Conservation (phyloP, 2,113 vertebrate species). For the Pluvialis apricaria region DNA sequence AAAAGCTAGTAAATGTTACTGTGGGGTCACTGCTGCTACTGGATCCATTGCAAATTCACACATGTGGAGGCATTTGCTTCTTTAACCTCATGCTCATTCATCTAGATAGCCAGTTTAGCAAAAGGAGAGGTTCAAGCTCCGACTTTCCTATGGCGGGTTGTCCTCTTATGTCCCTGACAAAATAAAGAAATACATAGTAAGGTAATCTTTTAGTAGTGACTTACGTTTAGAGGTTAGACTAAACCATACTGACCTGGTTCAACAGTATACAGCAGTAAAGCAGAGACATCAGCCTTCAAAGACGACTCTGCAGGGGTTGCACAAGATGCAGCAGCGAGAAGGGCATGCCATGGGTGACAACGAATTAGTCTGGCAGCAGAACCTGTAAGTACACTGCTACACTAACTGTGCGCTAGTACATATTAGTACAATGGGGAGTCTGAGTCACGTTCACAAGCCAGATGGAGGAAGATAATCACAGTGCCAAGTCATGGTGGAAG, state of each 20-base stretch:
- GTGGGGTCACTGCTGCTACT: background rate
- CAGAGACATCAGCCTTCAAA: background rate
- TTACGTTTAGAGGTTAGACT: background rate
- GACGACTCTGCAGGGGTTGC: background rate
- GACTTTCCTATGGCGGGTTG: background rate
- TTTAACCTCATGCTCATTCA: background rate
- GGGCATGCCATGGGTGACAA: background rate
- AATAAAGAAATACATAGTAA: background rate
- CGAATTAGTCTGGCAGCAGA: background rate
- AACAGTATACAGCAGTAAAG: background rate
- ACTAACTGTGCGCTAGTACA: accelerated
- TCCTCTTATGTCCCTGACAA: background rate
- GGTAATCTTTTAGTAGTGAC: background rate
- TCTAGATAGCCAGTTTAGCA: background rate
- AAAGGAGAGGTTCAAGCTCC: background rate
- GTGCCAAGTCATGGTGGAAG: background rate
- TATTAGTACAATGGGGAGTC: background rate
- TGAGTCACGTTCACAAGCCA: background rate
- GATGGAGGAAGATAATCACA: background rate
- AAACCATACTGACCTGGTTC: background rate
- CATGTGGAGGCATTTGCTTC: background rate
- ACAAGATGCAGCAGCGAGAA: background rate
- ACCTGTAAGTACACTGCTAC: background rate
- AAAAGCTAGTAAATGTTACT: background rate
- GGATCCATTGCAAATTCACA: background rate